phyloP scores from a whole-genome alignment of 2,113 vertebrate genomes.

The Fulmarus glacialis region DNA sequence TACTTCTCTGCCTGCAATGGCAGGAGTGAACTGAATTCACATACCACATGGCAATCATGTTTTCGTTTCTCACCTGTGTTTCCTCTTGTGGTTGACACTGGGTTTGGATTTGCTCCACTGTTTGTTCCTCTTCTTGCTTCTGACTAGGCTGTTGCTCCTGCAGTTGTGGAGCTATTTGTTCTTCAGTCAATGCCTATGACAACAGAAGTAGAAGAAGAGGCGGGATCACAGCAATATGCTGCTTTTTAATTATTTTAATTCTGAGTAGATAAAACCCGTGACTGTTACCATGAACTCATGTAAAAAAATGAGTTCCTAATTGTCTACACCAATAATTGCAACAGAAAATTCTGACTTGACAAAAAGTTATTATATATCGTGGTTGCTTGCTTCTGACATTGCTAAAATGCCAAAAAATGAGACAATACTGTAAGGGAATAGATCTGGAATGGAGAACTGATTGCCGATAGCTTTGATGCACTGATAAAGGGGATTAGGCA shows the following conservation, averaged over 20 bases:
- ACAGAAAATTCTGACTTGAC: not conserved
- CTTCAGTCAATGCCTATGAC: constrained; percentile 80
- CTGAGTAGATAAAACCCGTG: no score
- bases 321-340: not conserved
- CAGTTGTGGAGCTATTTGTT: constrained; percentile 74
- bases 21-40: not conserved
- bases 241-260: not conserved
- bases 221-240: not conserved
- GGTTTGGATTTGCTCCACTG: not conserved
- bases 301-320: not conserved
- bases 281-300: not conserved
- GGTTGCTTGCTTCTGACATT: not conserved
- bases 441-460: not conserved
- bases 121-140: constrained; percentile 48
- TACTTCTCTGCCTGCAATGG: not conserved
- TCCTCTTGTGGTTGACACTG: not conserved
- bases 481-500: not conserved
- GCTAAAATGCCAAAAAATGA: not conserved
- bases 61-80: not conserved
- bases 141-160: constrained; percentile 20
- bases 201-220: not conserved
- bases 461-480: not conserved
- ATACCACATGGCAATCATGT: not conserved
- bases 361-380: not conserved
- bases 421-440: not conserved